Conservation (phyloP, 37 sponge, comb jelly and placozoan genomes). For the Corticium candelabrum region DNA sequence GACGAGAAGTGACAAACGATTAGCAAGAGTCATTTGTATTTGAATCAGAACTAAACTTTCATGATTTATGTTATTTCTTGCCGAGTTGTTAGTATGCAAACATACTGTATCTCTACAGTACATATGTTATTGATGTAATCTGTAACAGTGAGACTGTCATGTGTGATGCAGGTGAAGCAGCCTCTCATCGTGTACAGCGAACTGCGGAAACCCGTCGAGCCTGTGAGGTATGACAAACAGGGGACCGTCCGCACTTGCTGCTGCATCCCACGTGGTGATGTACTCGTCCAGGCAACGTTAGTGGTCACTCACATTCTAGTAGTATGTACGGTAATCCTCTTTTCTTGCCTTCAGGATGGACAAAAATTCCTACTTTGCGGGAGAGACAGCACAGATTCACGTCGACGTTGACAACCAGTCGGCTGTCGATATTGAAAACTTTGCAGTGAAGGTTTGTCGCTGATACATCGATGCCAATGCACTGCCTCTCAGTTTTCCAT, state of each 20-base stretch:
- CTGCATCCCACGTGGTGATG: slow-evolving; percentile 11
- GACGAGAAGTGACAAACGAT: too few species aligned
- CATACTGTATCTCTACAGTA: too few species aligned
- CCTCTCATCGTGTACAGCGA: slow-evolving; percentile 3
- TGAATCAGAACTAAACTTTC: too few species aligned
- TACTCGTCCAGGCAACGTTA: background rate
- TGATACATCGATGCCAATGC: background rate
- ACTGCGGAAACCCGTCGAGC: background rate
- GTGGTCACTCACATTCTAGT: background rate
- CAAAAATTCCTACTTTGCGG: slow-evolving; percentile 5
- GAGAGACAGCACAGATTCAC: slow-evolving; percentile 8
- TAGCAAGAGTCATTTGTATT: too few species aligned
- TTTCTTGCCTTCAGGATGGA: slow-evolving; percentile 1
- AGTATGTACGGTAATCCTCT: too few species aligned
- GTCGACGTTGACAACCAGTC: slow-evolving; percentile 1
- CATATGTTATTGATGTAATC: too few species aligned
- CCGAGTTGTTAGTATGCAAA: too few species aligned
- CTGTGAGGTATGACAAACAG: background rate
- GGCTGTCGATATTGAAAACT: slow-evolving; percentile 12
- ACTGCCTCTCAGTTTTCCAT: background rate
- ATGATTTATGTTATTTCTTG: too few species aligned
- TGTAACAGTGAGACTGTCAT: background rate
- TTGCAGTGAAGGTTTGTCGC: slow-evolving; percentile 5
- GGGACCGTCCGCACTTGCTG: slow-evolving; percentile 10
- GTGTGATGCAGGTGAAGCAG: slow-evolving; percentile 1